Evolutionary conservation across 2,113 vertebrate genomes (phyloP).

Genomic region (Potamarius usumacintae): DNA sequence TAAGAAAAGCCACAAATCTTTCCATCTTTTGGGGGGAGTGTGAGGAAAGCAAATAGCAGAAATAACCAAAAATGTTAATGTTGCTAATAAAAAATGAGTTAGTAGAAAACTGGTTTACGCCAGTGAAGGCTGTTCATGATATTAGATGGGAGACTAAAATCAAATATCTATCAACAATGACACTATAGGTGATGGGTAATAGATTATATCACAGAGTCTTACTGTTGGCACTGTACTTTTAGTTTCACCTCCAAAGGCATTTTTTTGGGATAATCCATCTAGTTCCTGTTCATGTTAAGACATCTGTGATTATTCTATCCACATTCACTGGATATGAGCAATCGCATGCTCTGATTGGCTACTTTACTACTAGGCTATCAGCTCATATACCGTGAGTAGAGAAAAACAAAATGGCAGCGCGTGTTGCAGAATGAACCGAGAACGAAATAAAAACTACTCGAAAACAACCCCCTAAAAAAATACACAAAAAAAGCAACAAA

Average conservation of each 20-base stretch:
- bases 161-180: not conserved
- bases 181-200: not conserved
- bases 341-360: too few species aligned
- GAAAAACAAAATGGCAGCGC: too few species aligned
- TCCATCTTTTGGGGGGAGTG: not conserved
- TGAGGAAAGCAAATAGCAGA: not conserved
- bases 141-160: not conserved
- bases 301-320: too few species aligned
- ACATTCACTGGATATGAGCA: too few species aligned
- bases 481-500: too few species aligned
- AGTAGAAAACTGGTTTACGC: not conserved
- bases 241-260: not conserved
- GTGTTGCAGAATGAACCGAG: too few species aligned
- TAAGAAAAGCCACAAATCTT: constrained; percentile 21
- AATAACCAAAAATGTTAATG: not conserved
- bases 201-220: not conserved
- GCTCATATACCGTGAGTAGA: too few species aligned
- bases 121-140: not conserved
- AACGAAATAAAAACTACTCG: too few species aligned
- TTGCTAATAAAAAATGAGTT: not conserved
- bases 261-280: not conserved
- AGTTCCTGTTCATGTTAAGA: not conserved
- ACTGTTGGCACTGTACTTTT: not conserved
- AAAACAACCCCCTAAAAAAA: too few species aligned
- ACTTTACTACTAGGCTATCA: too few species aligned